Base-by-base conservation (phyloP, 2,888 invertebrate species). In the Bembecia ichneumoniformis region DNA sequence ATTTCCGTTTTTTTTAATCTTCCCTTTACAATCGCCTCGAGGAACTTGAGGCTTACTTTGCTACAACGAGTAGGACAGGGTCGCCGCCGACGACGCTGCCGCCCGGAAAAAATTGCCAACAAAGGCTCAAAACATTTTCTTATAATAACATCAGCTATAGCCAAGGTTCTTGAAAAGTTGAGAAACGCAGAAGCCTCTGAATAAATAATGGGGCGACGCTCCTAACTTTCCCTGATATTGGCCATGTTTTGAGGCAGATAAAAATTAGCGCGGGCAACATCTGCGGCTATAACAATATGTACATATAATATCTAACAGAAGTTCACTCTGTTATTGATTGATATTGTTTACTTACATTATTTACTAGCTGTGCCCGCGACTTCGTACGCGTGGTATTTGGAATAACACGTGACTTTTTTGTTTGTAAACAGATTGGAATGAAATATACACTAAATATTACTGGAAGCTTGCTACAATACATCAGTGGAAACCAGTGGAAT, bases 151-250 rank as follows among this genome's bases (percentile, higher is more conserved):
- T 58, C 51, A 53, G 56, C 28, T 28, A 28, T 28, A 28, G 52
- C 58, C 57, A 44, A 58, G 62, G 58, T 64, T 59, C 67, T 67
- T 58, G 53, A 59, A 65, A 72, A 72, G 65, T 73, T 70, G 62
- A 76, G 72, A 68, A 75, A 75, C 67, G 64, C 67, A 68, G 64
- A 69, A 67, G 68, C 59, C 66, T 68, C 67, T 77, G 77, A 81
- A 81, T 82, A 78, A 79, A 76, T 77, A 77, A 79, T 75, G 72
- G 63, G 63, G 64, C 58, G 55, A 57, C 58, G 61, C 58, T 63
- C 60, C 67, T 58, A 80, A 80, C 72, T 80, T 80, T 75, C 73
- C 70, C 72, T 69, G 74, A 77, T 81, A 81, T 82, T 79, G 75
- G 74, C 68, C 70, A 73, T 76, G 74, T 80, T 79, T 74, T 63